A percentile compares a stretch with the other conserved stretches of the same genome.
phyloP scores from a whole-genome alignment of 2,797 vertebrate species.

The Euphonia xanthogaster region DNA sequence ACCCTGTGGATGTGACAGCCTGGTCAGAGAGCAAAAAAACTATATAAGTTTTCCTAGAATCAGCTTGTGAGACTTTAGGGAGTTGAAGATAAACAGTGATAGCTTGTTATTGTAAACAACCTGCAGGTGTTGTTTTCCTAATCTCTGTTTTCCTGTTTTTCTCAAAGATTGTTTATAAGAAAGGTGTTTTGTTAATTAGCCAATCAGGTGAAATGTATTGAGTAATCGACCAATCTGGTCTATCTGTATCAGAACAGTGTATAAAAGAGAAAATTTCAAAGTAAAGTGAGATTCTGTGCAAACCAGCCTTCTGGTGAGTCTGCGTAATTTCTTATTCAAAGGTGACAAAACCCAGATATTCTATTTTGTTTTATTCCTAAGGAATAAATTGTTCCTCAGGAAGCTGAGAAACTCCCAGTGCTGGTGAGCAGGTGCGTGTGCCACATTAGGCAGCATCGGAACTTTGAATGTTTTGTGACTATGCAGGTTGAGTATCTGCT shows the following conservation, averaged over 20 bases:
- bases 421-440: neutral
- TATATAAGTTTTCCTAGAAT: neutral
- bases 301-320: neutral
- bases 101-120: neutral
- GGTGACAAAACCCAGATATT: neutral
- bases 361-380: neutral
- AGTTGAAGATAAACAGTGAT: neutral
- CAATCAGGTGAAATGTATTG: neutral
- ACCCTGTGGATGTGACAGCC: neutral
- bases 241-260: neutral
- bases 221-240: neutral
- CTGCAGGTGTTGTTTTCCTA: neutral
- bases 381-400: neutral
- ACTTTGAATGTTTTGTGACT: neutral
- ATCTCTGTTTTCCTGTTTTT: neutral
- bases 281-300: neutral
- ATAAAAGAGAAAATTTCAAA: neutral
- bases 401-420: neutral
- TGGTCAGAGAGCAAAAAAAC: neutral
- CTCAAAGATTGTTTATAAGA: neutral
- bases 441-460: accelerated
- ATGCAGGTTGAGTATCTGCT: neutral
- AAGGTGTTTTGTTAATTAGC: neutral
- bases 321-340: neutral
- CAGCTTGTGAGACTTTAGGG: neutral